Evolutionary conservation across 2,113 vertebrate species (phyloP), one percentile per base, ranked within the genome.

Genomic region (Etheostoma spectabile): DNA sequence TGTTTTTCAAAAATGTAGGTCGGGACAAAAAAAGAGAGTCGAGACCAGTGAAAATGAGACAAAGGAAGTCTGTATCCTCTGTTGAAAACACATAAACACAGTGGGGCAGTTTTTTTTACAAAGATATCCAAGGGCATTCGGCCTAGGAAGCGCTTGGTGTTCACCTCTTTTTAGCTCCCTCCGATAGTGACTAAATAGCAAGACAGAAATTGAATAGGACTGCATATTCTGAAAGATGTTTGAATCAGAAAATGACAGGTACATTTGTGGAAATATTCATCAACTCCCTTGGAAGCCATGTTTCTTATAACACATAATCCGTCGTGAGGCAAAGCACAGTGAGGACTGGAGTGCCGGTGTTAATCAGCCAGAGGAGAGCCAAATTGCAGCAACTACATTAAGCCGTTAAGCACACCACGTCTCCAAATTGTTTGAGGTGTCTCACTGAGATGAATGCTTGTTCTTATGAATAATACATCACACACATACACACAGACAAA

Each of bases 331-430:
- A 84, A 84, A 86, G 80, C 92, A 75, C 61, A 67, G 67, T 53
- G 80, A 84, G 85, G 85, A 74, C 79, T 64, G 18, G 87, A 85
- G 91, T 79, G 91, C 84, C 65, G 70, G 87, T 84, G 90, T 90
- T 94, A 93, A 94, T 95, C 94, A 95, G 90, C 90, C 92, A 86
- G 88, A 91, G 87, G 89, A 90, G 91, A 92, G 87, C 89, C 91
- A 94, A 94, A 94, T 89, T 91, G 93, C 90, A 77, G 86, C 71
- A 89, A 93, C 91, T 93, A 92, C 92, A 95, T 94, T 94, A 94
- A 95, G 91, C 90, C 77, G 91, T 93, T 92, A 91, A 93, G 90
- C 91, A 89, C 89, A 89, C 82, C 89, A 88, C 68, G 85, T 92
- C 91, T 94, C 86, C 89, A 94, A 94, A 92, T 88, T 93, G 89